Evolutionary conservation across 2,888 invertebrate genomes (phyloP).

Genomic region (Netelia inedita): DNA sequence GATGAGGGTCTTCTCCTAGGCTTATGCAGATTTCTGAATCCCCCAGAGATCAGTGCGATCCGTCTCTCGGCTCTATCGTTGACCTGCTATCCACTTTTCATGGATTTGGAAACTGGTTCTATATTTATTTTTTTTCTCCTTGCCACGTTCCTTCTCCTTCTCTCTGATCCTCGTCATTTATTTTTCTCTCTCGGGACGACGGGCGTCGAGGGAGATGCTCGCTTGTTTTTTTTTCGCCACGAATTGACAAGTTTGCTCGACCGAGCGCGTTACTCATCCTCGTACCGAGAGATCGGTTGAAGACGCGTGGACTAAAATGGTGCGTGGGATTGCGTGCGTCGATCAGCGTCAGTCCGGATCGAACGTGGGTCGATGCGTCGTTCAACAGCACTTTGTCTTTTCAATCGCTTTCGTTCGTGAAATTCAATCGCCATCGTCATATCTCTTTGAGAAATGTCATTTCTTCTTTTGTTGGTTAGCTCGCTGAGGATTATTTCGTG

Average conservation of each 20-base stretch:
- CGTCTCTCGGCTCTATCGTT: slow-evolving; percentile 34
- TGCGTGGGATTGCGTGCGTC: slow-evolving; percentile 54
- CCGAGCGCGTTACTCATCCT: slow-evolving; percentile 49
- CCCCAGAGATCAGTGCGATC: slow-evolving; percentile 41
- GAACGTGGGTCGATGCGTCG: neutral
- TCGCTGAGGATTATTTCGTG: neutral
- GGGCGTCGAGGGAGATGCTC: slow-evolving; percentile 24
- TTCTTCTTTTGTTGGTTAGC: neutral
- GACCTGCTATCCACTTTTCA: slow-evolving; percentile 53
- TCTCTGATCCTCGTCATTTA: neutral
- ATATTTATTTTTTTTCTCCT: slow-evolving; percentile 10
- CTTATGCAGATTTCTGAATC: slow-evolving; percentile 50
- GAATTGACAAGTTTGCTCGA: slow-evolving; percentile 29
- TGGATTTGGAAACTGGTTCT: slow-evolving; percentile 56
- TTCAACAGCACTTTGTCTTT: neutral
- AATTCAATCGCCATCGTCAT: neutral
- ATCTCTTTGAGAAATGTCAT: neutral
- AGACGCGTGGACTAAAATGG: slow-evolving; percentile 59
- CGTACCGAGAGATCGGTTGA: neutral
- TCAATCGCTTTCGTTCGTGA: neutral
- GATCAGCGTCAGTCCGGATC: neutral
- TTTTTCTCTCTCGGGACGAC: slow-evolving; percentile 30
- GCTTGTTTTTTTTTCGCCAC: neutral
- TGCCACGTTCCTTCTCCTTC: neutral
- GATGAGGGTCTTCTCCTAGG: slow-evolving; percentile 33